Base-by-base conservation (phyloP, 2,888 invertebrate genomes). In the Andrena haemorrhoa region DNA sequence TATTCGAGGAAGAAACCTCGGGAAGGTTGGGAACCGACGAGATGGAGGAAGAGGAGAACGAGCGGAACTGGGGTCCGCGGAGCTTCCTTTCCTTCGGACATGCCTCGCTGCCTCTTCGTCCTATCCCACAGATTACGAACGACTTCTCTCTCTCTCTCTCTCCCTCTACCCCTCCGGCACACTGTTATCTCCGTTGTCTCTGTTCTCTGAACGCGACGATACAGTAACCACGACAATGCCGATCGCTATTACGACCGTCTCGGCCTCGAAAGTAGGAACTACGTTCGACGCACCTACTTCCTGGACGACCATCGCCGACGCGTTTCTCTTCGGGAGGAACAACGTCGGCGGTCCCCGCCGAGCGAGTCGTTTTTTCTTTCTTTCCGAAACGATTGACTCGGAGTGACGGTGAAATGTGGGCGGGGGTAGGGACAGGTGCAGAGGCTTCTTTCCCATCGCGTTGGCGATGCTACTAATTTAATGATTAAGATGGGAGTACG, bases 41-140 rank as follows among this genome's bases (percentile, higher is more conserved):
- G 80, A 81, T 70, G 69, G 70, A 92, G 91, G 91, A 92, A 93
- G 92, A 91, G 89, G 91, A 90, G 93, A 92, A 92, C 91, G 91
- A 92, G 93, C 94, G 94, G 94, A 94, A 94, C 93, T 94, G 92
- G 91, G 94, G 91, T 94, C 93, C 92, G 93, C 91, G 91, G 93
- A 92, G 92, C 93, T 92, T 93, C 93, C 93, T 93, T 93, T 93
- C 92, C 92, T 92, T 92, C 88, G 90, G 92, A 92, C 89, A 93
- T 91, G 93, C 92, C 90, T 92, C 86, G 93, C 90, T 93, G 92
- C 86, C 84, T 90, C 84, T 89, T 89, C 91, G 92, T 93, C 92
- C 93, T 93, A 93, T 94, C 93, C 93, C 93, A 93, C 93, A 93
- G 92, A 86, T 90, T 89, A 85, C 85, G 82, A 81, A 83, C 82